These are phyloP conservation scores for Haemorhous mexicanus DNA, from an alignment of 2,113 vertebrate species.

Conservation along the genomic window DNA sequence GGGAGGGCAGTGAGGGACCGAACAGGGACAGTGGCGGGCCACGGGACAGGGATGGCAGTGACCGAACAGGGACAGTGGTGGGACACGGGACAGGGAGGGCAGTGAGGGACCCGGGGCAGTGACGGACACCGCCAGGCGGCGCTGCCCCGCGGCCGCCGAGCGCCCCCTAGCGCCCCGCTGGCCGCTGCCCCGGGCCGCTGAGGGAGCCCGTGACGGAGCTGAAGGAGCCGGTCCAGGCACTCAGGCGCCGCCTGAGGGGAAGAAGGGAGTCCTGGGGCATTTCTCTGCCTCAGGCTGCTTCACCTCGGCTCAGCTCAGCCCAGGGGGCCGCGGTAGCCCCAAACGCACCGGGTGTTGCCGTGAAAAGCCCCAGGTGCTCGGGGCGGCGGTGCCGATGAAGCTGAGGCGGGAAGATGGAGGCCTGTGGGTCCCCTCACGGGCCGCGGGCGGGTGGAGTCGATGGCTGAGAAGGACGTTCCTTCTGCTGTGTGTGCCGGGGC, in stretches of 20 bases:
- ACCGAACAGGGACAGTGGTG: fast-evolving
- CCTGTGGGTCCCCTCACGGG: neutral
- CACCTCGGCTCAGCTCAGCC: neutral
- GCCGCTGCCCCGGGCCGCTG: neutral
- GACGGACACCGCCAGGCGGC: neutral
- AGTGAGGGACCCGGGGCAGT: neutral
- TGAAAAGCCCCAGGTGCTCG: neutral
- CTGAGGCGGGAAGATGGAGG: neutral
- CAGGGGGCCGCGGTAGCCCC: fast-evolving
- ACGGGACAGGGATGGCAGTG: neutral
- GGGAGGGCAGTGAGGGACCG: neutral
- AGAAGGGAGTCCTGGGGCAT: neutral
- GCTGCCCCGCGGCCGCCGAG: neutral
- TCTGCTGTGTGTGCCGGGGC: fast-evolving
- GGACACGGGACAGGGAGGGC: neutral
- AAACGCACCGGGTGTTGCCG: fast-evolving
- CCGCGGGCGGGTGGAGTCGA: fast-evolving
- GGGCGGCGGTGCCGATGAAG: neutral
- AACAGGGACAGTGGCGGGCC: neutral
- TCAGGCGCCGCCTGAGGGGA: neutral
- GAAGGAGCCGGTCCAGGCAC: neutral
- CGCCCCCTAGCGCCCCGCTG: neutral
- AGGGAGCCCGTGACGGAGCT: neutral
- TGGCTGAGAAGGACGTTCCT: neutral
- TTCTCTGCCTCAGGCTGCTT: neutral